These are phyloP conservation scores for Trachythela sp. DNA, from an alignment of 64 coral and sea anemone species.

Conservation along the genomic window DNA sequence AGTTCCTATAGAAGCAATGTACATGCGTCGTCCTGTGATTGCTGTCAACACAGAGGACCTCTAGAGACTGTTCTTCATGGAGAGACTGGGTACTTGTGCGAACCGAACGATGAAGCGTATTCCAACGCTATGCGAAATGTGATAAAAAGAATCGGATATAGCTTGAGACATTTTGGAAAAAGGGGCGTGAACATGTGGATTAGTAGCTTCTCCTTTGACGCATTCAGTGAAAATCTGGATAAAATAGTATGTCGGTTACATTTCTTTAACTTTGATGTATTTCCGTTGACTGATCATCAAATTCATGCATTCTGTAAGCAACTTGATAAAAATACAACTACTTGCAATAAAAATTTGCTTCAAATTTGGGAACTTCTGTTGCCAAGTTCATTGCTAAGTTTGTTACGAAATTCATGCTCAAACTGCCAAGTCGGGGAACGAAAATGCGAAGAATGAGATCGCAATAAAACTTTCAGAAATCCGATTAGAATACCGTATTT, in stretches of 20 bases:
- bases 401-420: no score
- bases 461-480: no score
- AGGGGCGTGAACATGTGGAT: slow-evolving; percentile 65
- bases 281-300: slow-evolving; percentile 52
- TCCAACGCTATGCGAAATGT: slow-evolving; percentile 73
- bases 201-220: slow-evolving; percentile 95
- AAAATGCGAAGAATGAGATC: no score
- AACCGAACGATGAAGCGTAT: slow-evolving; percentile 84
- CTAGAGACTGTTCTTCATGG: slow-evolving; percentile 73
- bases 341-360: no score
- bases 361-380: no score
- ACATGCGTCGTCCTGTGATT: slow-evolving; percentile 75
- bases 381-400: no score
- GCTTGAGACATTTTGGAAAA: slow-evolving; percentile 53
- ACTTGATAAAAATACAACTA: no score
- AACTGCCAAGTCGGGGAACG: no score
- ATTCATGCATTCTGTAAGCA: no score
- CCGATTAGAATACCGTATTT: no score
- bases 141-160: slow-evolving; percentile 55
- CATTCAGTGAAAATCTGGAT: slow-evolving; percentile 76
- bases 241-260: slow-evolving; percentile 87
- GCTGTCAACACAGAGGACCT: slow-evolving; percentile 81
- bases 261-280: slow-evolving; percentile 80
- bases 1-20: slow-evolving; percentile 94
- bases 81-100: slow-evolving; percentile 73